These are phyloP conservation scores for Phyllopteryx taeniolatus DNA, from an alignment of 2,113 vertebrate genomes.

Conservation along the genomic window DNA sequence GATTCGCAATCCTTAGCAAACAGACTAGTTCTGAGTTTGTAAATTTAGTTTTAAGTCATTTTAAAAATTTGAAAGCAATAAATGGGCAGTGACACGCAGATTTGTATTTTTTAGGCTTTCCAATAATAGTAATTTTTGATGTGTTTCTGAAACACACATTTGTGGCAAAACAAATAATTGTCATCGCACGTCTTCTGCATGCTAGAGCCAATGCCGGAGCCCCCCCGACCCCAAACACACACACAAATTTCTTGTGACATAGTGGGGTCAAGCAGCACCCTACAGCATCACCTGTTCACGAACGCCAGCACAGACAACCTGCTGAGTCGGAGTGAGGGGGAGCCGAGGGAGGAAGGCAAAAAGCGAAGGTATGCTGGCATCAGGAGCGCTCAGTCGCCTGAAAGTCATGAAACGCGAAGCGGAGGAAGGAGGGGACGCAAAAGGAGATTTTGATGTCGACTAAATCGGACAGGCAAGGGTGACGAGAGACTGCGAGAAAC, in stretches of 20 bases:
- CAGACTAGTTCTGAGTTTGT: too few relatives aligned
- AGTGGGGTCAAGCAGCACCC: constrained; percentile 55
- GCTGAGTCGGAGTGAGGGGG: constrained; percentile 43
- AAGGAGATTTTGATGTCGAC: constrained; percentile 12
- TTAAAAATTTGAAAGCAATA: not conserved
- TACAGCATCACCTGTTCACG: constrained; percentile 56
- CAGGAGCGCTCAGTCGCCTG: constrained; percentile 38
- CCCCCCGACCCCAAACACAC: constrained; percentile 9
- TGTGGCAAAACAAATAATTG: not conserved
- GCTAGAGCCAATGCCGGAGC: constrained; percentile 27
- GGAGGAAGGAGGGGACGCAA: not conserved
- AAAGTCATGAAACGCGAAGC: constrained; percentile 5
- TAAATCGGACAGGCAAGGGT: constrained; percentile 11
- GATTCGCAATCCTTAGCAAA: too few relatives aligned
- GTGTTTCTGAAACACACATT: not conserved
- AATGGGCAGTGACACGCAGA: not conserved
- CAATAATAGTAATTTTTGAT: too few relatives aligned
- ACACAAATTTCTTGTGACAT: constrained; percentile 44
- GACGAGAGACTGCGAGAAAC: constrained; percentile 9
- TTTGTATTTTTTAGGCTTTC: not conserved
- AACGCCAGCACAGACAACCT: constrained; percentile 48
- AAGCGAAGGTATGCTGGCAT: constrained; percentile 44
- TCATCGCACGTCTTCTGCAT: not conserved
- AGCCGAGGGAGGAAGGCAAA: constrained; percentile 23
- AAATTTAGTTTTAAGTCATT: too few relatives aligned